These are phyloP conservation scores for Schizopygopsis malacanthus DNA, from an alignment of 2,797 vertebrate genomes.

Conservation along the genomic window DNA sequence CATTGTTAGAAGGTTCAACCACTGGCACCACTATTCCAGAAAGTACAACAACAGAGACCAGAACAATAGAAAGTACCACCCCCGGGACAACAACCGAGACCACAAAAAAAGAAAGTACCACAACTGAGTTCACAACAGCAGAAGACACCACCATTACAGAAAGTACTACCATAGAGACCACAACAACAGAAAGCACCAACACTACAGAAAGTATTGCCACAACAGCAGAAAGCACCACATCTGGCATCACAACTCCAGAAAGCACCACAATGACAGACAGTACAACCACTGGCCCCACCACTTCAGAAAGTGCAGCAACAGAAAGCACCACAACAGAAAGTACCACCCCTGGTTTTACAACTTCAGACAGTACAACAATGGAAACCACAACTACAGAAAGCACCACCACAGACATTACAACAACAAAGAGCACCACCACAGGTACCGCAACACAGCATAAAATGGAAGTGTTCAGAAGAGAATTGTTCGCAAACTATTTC, in stretches of 20 bases:
- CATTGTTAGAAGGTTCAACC: neutral
- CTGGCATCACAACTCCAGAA: neutral
- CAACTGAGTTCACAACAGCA: accelerated
- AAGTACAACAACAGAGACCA: neutral
- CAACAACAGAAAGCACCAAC: neutral
- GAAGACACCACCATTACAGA: neutral
- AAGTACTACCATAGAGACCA: neutral
- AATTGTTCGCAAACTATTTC: too few relatives aligned
- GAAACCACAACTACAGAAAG: neutral
- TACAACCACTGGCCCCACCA: too few relatives aligned
- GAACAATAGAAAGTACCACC: neutral
- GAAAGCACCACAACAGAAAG: neutral
- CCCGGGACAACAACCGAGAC: neutral
- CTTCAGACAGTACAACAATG: neutral
- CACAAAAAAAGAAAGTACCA: neutral
- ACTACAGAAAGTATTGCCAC: too few relatives aligned
- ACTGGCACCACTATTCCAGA: neutral
- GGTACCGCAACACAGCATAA: neutral
- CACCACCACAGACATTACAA: neutral
- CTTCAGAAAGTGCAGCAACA: neutral
- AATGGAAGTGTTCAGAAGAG: too few relatives aligned
- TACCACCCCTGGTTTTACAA: neutral
- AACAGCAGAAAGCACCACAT: neutral
- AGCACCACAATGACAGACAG: neutral
- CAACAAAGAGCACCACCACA: neutral